Evolutionary conservation across 37 sponge, comb jelly and placozoan genomes (phyloP), one percentile per base, ranked within the genome.

Genomic region (Lycopodina hypogea): DNA sequence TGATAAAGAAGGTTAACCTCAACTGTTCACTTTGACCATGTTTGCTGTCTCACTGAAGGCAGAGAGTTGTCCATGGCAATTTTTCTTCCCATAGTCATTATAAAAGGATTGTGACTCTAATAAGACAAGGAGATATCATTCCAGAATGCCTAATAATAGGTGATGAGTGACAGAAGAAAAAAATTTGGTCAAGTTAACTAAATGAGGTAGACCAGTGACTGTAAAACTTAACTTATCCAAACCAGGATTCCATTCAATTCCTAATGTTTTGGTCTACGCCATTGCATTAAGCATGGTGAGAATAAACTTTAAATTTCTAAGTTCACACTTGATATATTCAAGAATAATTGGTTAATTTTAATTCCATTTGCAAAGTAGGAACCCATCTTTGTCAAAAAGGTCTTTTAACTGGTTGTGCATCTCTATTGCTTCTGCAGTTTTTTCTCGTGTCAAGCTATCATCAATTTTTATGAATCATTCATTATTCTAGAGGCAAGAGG

Each of bases 291-390:
- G 35, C 42, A 80, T 42, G 26, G 60, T 0, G 0, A 40, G 29
- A 0, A 42, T 40, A 12, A 48, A 35, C 28, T 65, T 50, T 1
- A 40, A 0, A 63, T 82, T 66, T 64, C 39, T 42, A 21, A 82
- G 53, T 0, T 76, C 77, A 40, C 60, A 4, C 4, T 40, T 21
- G 19, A 76, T 76, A 36, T 56, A 18, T 68, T 56, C 40, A 21
- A 83, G 24, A 32, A 76, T 69, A 52, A 32, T 0, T 8, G 76
- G 77, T 0, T 75, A 69, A 56, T 77, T 83, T 24, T 60, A 76
- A 69, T 36, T 75, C 84, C 84, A 83, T 17, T 83, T 83, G 0
- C 77, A 28, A 0, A 83, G 60, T 8, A 76, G 33, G 35, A 83
- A 83, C 8, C 77, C 84, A 4, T 61, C 76, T 58, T 58, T 69